Evolutionary conservation across 2,113 vertebrate species (phyloP).

Genomic region (Otocyon megalotis): DNA sequence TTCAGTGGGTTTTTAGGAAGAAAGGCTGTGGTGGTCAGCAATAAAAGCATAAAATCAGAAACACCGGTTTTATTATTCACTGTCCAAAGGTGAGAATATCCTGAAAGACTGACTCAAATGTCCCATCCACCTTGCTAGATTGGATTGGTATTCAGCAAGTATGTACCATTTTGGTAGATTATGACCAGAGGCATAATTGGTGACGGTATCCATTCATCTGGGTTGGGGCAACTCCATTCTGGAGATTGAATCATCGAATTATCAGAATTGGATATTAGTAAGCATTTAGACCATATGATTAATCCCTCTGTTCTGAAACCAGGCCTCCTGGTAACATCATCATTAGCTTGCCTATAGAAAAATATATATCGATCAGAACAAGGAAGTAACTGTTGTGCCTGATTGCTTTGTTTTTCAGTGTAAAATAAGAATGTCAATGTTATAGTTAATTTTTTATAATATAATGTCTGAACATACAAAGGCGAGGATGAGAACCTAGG

Average conservation of each 20-base stretch:
- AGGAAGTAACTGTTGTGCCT: neutral
- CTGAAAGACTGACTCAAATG: neutral
- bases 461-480: neutral
- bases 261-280: neutral
- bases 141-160: neutral
- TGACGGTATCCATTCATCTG: neutral
- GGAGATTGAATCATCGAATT: neutral
- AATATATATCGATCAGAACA: neutral
- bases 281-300: neutral
- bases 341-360: neutral
- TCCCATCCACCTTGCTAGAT: neutral
- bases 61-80: neutral
- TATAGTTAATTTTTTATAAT: neutral
- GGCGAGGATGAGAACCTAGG: neutral
- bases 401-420: neutral
- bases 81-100: neutral
- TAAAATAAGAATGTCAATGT: neutral
- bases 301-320: neutral
- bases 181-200: neutral
- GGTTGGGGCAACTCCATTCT: neutral
- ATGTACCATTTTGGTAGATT: neutral
- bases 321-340: neutral
- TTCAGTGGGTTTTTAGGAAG: neutral
- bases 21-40: neutral
- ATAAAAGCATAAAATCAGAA: constrained; percentile 2